Percentiles rank a stretch among this genome's conserved stretches.
These are phyloP conservation scores for Chaitophorus viminalis DNA, from an alignment of 2,888 invertebrate species.

Conservation along the genomic window DNA sequence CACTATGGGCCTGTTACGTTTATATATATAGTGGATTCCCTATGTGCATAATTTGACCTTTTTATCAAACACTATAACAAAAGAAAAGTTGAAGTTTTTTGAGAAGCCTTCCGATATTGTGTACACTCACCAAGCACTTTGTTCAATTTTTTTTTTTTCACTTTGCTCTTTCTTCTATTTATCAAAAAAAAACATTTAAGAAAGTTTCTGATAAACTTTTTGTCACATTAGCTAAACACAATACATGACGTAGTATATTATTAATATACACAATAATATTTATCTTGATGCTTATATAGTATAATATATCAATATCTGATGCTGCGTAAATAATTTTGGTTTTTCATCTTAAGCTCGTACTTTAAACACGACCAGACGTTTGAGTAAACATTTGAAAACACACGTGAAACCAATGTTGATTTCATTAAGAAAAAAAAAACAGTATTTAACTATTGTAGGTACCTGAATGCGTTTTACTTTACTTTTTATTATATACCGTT, in stretches of 20 bases:
- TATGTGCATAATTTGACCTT: constrained; percentile 5
- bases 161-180: not conserved
- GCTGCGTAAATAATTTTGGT: not conserved
- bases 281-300: not conserved
- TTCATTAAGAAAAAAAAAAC: not conserved
- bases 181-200: not conserved
- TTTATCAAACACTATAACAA: not conserved
- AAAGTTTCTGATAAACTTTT: constrained; percentile 23
- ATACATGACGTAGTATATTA: not conserved
- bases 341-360: not conserved
- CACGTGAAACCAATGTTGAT: no score
- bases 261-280: not conserved
- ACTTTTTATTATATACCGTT: not conserved
- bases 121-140: not conserved
- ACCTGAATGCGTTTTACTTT: not conserved
- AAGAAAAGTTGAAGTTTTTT: not conserved
- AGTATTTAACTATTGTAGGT: not conserved
- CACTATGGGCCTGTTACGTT: not conserved
- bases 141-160: not conserved
- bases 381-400: no score
- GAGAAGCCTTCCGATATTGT: constrained; percentile 4
- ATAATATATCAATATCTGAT: no score
- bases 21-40: not conserved
- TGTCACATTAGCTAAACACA: constrained; percentile 11
- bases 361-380: no score